Evolutionary conservation across 2,113 vertebrate genomes (phyloP), one percentile per base, ranked within the genome.

Genomic region (Poecile atricapillus): DNA sequence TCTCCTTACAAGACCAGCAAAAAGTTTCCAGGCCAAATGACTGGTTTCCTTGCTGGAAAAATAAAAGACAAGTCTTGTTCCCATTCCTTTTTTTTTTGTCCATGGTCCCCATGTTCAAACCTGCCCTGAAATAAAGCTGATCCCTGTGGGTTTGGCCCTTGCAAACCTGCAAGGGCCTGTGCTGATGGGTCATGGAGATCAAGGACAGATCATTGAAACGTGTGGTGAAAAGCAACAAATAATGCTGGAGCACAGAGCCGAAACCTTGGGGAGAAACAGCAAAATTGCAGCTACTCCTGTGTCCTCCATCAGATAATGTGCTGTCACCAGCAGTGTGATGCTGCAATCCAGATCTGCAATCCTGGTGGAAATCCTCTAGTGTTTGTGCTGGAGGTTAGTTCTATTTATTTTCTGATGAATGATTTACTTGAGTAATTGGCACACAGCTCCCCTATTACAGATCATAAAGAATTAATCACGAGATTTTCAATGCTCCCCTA

Each of bases 361-460:
- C 87, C 90, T 89, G 14, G 73, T 92, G 83, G 88, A 88, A 95
- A 93, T 94, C 92, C 94, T 92, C 88, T 92, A 44, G 83, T 96
- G 94, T 97, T 97, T 97, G 93, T 92, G 88, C 94, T 96, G 86
- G 92, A 94, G 94, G 94, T 97, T 93, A 92, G 92, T 95, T 95
- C 93, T 96, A 96, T 97, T 97, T 96, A 97, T 96, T 94, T 92
- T 96, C 95, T 94, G 96, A 96, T 97, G 96, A 96, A 96, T 96
- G 95, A 97, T 97, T 97, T 97, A 97, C 95, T 96, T 4, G 69
- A 95, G 95, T 96, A 96, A 96, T 96, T 96, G 95, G 93, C 93
- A 94, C 73, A 89, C 95, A 92, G 92, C 92, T 96, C 93, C 94
- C 68, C 90, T 94, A 94, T 95, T 97, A 96, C 86, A 94, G 94